Percentiles rank a stretch among this genome's conserved stretches.
Conservation (phyloP, 2,113 vertebrate genomes). For the Sinocyclocheilus grahami region DNA sequence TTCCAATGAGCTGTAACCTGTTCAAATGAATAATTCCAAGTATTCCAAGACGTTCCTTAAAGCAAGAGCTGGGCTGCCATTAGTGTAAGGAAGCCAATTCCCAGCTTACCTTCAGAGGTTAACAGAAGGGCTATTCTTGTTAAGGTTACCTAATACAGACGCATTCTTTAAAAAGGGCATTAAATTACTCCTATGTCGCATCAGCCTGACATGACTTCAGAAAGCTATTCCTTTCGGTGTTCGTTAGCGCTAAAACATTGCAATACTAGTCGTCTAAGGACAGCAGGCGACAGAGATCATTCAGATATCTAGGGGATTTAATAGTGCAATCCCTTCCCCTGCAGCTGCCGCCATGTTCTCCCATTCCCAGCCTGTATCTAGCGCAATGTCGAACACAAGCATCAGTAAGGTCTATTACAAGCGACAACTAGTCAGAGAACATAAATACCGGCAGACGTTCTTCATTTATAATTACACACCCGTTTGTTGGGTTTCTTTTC, state of each 20-base stretch:
- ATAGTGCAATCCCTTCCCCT: conserved; percentile 45
- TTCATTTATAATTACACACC: not conserved
- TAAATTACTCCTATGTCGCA: not conserved
- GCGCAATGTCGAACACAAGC: conserved; percentile 56
- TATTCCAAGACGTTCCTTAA: conserved; percentile 1
- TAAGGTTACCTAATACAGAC: conserved; percentile 41
- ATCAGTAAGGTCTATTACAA: conserved; percentile 45
- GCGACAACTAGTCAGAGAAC: not conserved
- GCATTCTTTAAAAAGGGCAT: not conserved
- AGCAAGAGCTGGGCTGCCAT: not conserved
- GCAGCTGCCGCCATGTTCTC: conserved; percentile 70
- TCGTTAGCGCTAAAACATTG: not conserved
- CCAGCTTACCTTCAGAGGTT: conserved; percentile 44
- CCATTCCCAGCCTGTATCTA: conserved; percentile 52
- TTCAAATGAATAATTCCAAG: not conserved
- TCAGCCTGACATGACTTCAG: not conserved
- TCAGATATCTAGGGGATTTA: conserved; percentile 58
- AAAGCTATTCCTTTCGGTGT: not conserved
- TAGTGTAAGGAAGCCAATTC: conserved; percentile 38
- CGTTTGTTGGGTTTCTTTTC: not conserved
- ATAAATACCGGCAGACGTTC: not conserved
- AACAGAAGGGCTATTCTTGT: conserved; percentile 29
- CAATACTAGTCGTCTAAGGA: too few species aligned
- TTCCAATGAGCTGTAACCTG: not conserved
- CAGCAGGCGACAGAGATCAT: conserved; percentile 22